Evolutionary conservation across 2,797 vertebrate genomes (phyloP).

Genomic region (Sebastes miniatus): DNA sequence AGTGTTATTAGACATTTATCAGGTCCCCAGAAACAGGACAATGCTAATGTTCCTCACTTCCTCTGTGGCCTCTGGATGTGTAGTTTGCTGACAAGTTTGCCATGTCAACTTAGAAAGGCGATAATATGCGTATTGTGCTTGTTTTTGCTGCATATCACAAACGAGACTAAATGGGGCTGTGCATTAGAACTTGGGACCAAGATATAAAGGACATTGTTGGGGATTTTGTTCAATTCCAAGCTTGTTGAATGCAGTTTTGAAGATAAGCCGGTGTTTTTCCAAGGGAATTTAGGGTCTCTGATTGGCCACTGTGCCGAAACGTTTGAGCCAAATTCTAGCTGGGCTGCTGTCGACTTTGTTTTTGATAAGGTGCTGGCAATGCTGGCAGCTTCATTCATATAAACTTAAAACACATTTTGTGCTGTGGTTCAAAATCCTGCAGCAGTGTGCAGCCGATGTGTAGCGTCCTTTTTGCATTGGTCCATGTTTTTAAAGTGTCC

Average conservation of each 20-base stretch:
- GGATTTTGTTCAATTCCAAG: constrained; percentile 12
- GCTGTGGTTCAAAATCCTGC: not conserved
- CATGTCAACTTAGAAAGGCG: not conserved
- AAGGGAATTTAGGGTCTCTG: constrained; percentile 8
- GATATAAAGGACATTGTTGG: constrained; percentile 2
- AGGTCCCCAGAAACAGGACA: not conserved
- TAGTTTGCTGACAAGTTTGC: not conserved
- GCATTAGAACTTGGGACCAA: constrained; percentile 8
- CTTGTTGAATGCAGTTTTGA: constrained; percentile 30
- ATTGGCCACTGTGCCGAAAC: not conserved
- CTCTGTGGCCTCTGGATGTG: not conserved
- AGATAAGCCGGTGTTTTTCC: constrained; percentile 18
- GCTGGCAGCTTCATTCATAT: not conserved
- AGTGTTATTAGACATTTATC: not conserved
- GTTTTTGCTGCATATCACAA: not conserved
- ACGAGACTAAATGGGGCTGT: not conserved
- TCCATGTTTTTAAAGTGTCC: not conserved
- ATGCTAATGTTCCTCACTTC: not conserved
- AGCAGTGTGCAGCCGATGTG: not conserved
- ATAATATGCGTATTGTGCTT: not conserved
- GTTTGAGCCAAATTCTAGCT: constrained; percentile 9
- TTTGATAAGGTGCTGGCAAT: constrained; percentile 16
- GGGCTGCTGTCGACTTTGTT: constrained; percentile 8
- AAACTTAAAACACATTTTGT: not conserved
- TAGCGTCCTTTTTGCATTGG: not conserved